Evolutionary conservation across 2,113 vertebrate species (phyloP), one percentile per base, ranked within the genome.

Genomic region (Rhinolophus sinicus): DNA sequence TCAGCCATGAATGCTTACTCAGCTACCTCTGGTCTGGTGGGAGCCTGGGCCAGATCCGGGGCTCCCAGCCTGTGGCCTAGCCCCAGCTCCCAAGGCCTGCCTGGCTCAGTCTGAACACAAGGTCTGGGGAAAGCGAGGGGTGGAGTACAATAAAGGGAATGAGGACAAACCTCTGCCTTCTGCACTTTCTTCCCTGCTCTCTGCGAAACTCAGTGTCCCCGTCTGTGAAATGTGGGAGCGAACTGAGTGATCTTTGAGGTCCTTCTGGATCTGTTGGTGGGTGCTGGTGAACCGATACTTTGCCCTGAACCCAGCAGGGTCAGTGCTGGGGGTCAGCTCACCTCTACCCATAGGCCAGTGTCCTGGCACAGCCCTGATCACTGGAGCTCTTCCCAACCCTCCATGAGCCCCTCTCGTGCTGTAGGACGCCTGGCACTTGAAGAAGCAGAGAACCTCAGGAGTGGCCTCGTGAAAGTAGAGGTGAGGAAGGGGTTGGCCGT

Each of bases 81-180:
- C 40, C 62, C 64, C 73, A 44, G 87, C 60, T 84, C 52, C 64
- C 13, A 6, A 28, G 38, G 56, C 75, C 58, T 92, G 70, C 52
- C 58, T 5, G 4, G 54, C 86, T 88, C 67, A 83, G 38, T 76
- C 16, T 19, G 40, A 85, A 95, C 62, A 64, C 35, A 64, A 85
- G 44, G 62, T 72, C 94, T 93, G 58, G 52, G 38, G 72, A 84
- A 80, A 73, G 30, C 1, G 2, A 92, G 50, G 47, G 82, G 35
- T 21, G 58, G 67, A 58, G 62, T 22, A 70, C 52, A 97, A 97
- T 97, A 97, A 97, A 96, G 62, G 24, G 58, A 95, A 67, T 52
- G 47, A 77, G 28, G 73, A 94, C 21, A 62, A 76, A 76, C 8
- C 33, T 82, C 77, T 65, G 72, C 47, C 69, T 52, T 93, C 90